Evolutionary conservation across 2,797 vertebrate species (phyloP).

Genomic region (Arctocebus calabarensis): DNA sequence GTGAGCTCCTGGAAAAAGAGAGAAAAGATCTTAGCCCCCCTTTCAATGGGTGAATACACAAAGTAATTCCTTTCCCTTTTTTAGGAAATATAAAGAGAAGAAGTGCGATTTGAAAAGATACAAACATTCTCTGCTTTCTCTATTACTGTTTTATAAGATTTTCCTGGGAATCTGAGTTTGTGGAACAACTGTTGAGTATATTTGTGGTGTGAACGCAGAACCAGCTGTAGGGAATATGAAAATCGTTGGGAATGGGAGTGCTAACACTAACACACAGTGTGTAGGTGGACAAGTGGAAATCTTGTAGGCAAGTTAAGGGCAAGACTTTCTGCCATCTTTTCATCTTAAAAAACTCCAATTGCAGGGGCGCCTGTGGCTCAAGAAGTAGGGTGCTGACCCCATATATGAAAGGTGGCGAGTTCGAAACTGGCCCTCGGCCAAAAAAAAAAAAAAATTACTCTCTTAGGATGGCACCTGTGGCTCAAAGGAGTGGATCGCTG

Average conservation of each 20-base stretch:
- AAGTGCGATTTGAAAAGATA: conserved; percentile 7
- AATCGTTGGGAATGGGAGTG: background rate
- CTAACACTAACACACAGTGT: background rate
- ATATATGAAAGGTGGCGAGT: too few species aligned
- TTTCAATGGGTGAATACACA: background rate
- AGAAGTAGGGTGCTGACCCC: too few species aligned
- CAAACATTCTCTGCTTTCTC: background rate
- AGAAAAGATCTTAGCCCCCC: background rate
- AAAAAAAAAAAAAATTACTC: too few species aligned
- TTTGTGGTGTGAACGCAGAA: background rate
- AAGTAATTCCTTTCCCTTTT: background rate
- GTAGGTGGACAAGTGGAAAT: conserved; percentile 28
- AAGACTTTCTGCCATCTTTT: background rate
- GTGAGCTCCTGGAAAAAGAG: background rate
- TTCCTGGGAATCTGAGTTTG: background rate
- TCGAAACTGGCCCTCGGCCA: too few species aligned
- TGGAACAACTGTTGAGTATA: background rate
- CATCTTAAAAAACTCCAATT: background rate
- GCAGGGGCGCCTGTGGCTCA: too few species aligned
- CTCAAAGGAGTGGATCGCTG: too few species aligned
- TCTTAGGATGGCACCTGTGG: too few species aligned
- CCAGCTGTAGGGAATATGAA: background rate
- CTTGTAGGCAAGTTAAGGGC: background rate
- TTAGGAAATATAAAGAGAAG: background rate
- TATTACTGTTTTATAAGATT: background rate